Base-by-base conservation (phyloP, 64 coral and sea anemone species). In the Porites lutea region DNA sequence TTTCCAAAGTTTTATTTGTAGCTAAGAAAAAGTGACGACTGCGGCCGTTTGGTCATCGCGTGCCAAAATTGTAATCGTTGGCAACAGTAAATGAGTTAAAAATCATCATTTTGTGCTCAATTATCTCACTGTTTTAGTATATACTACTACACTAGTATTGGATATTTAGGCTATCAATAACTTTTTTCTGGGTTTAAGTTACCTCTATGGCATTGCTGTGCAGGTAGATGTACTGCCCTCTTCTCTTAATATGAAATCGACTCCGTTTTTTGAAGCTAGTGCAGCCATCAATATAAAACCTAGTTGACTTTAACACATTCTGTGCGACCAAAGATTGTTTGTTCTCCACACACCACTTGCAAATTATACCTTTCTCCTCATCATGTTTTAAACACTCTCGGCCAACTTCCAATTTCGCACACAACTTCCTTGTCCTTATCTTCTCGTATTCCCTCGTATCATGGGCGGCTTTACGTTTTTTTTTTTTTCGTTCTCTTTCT, bases 341-440 rank as follows among this genome's bases (percentile, higher is more conserved):
- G 60, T 63, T 63, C 60, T 63, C 60, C 60, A 63, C 60, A 63
- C 60, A 63, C 2, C 60, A 63, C 16, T 63, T 63, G 60, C 60
- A 63, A 63, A 63, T 63, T 63, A 63, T 63, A 63, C 60, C 60
- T 63, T 63, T 63, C 60, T 4, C 60, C 60, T 63, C 60, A 63
- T 75, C 72, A 18, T 50, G 6, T 47, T 75, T 49, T 75, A 49
- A 49, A 8, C 45, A 75, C 72, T 5, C 19, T 14, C 8, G 27
- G 45, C 44, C 45, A 75, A 49, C 45, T 75, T 4, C 12, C 72
- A 19, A 75, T 75, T 49, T 75, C 27, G 43, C 13, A 12, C 16
- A 74, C 4, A 74, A 74, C 44, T 74, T 74, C 72, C 44, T 74
- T 9, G 72, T 74, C 72, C 72, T 74, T 74, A 22, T 46, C 72